A percentile compares a stretch with the other conserved stretches of the same genome.
Evolutionary conservation across 2,888 invertebrate genomes (phyloP).

Genomic region (Cinara cedri): DNA sequence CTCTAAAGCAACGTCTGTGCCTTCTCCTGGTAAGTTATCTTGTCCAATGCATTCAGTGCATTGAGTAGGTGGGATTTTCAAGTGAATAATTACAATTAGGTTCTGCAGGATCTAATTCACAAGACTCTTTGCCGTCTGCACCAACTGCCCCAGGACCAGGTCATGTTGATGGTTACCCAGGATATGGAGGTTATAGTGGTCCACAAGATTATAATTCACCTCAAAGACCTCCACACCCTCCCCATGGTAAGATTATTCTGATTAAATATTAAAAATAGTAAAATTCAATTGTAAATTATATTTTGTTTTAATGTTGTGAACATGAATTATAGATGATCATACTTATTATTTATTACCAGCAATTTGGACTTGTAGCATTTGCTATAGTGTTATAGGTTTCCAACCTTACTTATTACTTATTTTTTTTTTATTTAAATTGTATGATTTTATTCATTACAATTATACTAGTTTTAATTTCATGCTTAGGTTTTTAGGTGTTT

Average conservation of each 20-base stretch:
- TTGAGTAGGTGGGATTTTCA: slow-evolving; percentile 30
- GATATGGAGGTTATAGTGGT: slow-evolving; percentile 71
- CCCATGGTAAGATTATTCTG: slow-evolving; percentile 43
- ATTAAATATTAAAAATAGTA: not conserved
- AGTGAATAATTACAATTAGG: slow-evolving; percentile 50
- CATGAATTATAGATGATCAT: too few relatives aligned
- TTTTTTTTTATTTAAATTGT: too few relatives aligned
- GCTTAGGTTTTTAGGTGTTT: too few relatives aligned
- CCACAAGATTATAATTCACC: slow-evolving; percentile 73
- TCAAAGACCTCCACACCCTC: slow-evolving; percentile 67
- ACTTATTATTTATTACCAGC: too few relatives aligned
- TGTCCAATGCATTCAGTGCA: slow-evolving; percentile 37
- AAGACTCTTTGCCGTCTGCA: slow-evolving; percentile 85
- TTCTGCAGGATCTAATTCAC: slow-evolving; percentile 79
- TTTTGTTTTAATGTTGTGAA: not conserved
- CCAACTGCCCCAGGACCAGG: slow-evolving; percentile 71
- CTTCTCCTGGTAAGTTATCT: slow-evolving; percentile 75
- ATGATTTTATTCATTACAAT: too few relatives aligned
- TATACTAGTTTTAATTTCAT: too few relatives aligned
- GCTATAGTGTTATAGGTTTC: too few relatives aligned
- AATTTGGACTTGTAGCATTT: too few relatives aligned
- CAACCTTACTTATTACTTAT: too few relatives aligned
- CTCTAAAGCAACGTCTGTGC: slow-evolving; percentile 77
- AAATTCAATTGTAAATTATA: not conserved
- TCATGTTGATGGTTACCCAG: slow-evolving; percentile 79